These are phyloP conservation scores for Ciconia stormi DNA, from an alignment of 2,113 vertebrate genomes.

Conservation along the genomic window DNA sequence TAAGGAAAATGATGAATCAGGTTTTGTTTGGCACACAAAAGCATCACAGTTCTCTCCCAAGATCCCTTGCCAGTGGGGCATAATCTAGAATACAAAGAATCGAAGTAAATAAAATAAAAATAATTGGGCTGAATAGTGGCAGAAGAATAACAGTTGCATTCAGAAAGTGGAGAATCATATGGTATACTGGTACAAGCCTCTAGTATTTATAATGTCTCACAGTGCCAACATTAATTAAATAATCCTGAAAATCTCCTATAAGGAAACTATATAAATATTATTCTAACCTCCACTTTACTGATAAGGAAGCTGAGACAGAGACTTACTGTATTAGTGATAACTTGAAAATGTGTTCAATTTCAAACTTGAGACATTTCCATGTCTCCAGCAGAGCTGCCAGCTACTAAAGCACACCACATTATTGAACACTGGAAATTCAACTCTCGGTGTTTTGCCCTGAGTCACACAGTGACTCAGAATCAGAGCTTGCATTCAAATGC, in stretches of 20 bases:
- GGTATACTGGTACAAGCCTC: background rate
- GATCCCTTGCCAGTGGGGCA: slow-evolving; percentile 35
- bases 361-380: background rate
- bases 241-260: background rate
- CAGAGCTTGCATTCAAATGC: background rate
- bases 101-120: slow-evolving; percentile 65
- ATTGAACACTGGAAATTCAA: background rate
- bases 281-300: background rate
- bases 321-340: background rate
- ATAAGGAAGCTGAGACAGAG: background rate
- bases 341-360: background rate
- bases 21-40: slow-evolving; percentile 36
- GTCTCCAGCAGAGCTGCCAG: background rate
- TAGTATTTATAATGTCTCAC: background rate
- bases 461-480: background rate
- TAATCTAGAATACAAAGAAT: slow-evolving; percentile 58
- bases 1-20: slow-evolving; percentile 54
- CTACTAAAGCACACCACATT: background rate
- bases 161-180: slow-evolving; percentile 31
- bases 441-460: background rate
- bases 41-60: slow-evolving; percentile 44
- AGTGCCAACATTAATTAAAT: slow-evolving; percentile 15
- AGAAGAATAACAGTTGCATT: slow-evolving; percentile 53
- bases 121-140: slow-evolving; percentile 40
- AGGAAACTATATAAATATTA: background rate